Evolutionary conservation across 2,888 invertebrate genomes (phyloP).

Genomic region (Erpobdella octoculata): DNA sequence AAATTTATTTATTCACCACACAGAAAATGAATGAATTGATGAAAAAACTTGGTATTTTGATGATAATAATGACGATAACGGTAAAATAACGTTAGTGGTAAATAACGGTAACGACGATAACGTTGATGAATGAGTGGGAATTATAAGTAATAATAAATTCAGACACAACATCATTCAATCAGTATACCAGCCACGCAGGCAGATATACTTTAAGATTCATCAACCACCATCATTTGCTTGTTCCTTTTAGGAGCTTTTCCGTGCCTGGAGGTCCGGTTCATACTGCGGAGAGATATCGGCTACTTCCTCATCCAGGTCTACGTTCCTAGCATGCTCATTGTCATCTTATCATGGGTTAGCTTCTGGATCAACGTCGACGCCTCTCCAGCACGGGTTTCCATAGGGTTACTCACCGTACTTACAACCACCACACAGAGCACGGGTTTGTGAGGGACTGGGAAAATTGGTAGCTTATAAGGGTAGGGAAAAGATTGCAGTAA

Average conservation of each 20-base stretch:
- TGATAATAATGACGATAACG: no score
- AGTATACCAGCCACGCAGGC: neutral
- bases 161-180: no score
- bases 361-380: conserved; percentile 69
- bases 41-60: no score
- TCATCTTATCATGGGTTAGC: conserved; percentile 53
- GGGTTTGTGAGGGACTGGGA: conserved; percentile 10
- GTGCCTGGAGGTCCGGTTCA: conserved; percentile 35
- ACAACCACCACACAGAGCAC: conserved; percentile 61
- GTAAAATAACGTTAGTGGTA: no score
- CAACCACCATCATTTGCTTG: no score
- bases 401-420: conserved; percentile 56
- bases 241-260: conserved; percentile 37
- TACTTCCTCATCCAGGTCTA: conserved; percentile 39
- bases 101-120: no score
- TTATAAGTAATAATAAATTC: no score
- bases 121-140: no score
- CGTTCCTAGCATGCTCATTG: conserved; percentile 37
- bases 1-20: no score
- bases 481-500: no score
- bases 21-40: no score
- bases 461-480: neutral
- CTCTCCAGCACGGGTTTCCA: conserved; percentile 77
- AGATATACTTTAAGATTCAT: no score
- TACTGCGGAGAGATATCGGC: conserved; percentile 37